These are phyloP conservation scores for Motacilla alba DNA, from an alignment of 2,113 vertebrate genomes.

Conservation along the genomic window DNA sequence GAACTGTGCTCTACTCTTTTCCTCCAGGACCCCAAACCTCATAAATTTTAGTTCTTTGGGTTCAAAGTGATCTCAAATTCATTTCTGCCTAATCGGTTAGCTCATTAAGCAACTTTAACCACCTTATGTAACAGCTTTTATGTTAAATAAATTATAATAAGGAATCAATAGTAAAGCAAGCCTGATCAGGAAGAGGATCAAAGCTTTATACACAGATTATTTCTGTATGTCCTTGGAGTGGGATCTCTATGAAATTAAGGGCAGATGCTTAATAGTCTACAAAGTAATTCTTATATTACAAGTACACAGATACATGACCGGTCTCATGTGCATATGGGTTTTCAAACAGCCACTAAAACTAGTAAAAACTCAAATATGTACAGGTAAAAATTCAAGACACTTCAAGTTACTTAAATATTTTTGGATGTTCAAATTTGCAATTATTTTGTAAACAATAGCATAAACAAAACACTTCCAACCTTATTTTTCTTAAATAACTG, in stretches of 20 bases:
- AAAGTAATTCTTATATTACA: not conserved
- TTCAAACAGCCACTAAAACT: not conserved
- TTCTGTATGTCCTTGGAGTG: constrained; percentile 11
- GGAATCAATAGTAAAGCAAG: constrained; percentile 56
- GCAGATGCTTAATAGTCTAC: not conserved
- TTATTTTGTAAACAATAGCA: not conserved
- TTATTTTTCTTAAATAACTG: not conserved
- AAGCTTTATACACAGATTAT: constrained; percentile 45
- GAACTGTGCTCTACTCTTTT: constrained; percentile 2
- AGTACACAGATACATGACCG: not conserved
- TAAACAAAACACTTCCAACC: not conserved
- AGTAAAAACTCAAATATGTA: not conserved
- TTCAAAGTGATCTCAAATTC: constrained; percentile 59
- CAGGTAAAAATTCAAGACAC: not conserved
- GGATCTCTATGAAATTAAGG: constrained; percentile 6
- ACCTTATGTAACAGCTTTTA: constrained; percentile 56
- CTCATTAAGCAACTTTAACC: constrained; percentile 55
- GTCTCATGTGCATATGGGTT: not conserved
- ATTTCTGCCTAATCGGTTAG: constrained; percentile 34
- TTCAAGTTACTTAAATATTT: not conserved
- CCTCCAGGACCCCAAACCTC: constrained; percentile 29
- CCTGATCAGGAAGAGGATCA: constrained; percentile 36
- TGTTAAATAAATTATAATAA: constrained; percentile 66
- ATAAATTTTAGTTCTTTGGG: constrained; percentile 36
- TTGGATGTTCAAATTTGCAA: not conserved